Evolutionary conservation across 1,140 invertebrate genomes (phyloP).

Genomic region (Bombus sylvicola): DNA sequence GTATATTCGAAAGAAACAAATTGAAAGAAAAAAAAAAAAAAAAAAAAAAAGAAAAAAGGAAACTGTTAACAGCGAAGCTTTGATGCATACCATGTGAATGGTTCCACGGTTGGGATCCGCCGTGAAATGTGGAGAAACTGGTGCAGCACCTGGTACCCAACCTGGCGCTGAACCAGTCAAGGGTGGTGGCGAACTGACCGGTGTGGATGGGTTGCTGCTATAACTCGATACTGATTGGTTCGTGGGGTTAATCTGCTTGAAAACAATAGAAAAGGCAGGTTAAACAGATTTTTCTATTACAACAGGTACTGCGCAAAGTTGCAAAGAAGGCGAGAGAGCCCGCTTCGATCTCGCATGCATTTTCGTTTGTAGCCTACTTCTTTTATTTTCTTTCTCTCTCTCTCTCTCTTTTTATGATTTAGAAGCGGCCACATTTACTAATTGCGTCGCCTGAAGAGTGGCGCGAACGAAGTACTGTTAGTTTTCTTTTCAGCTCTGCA

Average conservation of each 20-base stretch:
- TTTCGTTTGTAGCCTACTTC: too few relatives aligned
- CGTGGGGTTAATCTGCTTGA: constrained; percentile 90
- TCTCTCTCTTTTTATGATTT: too few relatives aligned
- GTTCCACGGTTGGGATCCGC: constrained; percentile 81
- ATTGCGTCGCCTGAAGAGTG: too few relatives aligned
- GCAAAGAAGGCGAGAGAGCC: too few relatives aligned
- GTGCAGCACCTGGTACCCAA: constrained; percentile 83
- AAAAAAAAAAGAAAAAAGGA: not conserved
- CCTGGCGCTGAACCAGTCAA: constrained; percentile 85
- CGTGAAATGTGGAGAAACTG: constrained; percentile 83
- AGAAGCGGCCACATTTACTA: too few relatives aligned
- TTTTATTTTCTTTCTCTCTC: too few relatives aligned
- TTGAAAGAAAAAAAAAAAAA: not conserved
- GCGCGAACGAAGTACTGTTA: too few relatives aligned
- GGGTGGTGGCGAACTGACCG: constrained; percentile 93
- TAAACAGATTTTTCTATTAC: not conserved
- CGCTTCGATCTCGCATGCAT: not conserved
- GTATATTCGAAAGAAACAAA: not conserved
- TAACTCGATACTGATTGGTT: constrained; percentile 95
- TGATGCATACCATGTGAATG: constrained; percentile 82
- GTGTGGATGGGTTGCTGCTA: constrained; percentile 94
- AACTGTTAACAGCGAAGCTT: constrained; percentile 10
- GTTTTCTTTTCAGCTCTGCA: too few relatives aligned
- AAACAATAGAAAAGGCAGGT: constrained; percentile 30
- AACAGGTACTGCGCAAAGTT: too few relatives aligned